These are phyloP conservation scores for Slavum lentiscoides DNA, from an alignment of 2,888 invertebrate genomes.

Conservation along the genomic window DNA sequence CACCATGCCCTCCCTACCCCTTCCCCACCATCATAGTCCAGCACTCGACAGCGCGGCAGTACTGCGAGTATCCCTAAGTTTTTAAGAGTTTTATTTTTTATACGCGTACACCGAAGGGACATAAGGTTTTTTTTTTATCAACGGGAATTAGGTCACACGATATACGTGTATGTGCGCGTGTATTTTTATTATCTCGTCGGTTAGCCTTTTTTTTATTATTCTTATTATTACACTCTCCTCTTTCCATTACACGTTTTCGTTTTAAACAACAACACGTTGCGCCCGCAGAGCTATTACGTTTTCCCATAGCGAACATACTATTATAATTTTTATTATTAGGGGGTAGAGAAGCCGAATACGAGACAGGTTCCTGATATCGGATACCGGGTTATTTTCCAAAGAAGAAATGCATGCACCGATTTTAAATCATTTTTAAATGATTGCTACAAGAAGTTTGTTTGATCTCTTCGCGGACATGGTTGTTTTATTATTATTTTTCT, in stretches of 20 bases:
- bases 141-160: constrained; percentile 25
- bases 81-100: constrained; percentile 19
- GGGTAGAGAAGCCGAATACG: too few species aligned
- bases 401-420: too few species aligned
- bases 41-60: neutral
- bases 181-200: neutral
- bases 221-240: constrained; percentile 5
- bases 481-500: too few species aligned
- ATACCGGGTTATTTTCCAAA: too few species aligned
- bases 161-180: neutral
- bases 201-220: constrained; percentile 28
- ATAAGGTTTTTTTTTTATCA: constrained; percentile 19
- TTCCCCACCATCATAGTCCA: neutral
- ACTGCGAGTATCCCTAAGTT: constrained; percentile 10
- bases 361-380: too few species aligned
- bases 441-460: too few species aligned
- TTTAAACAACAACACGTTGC: constrained; percentile 11
- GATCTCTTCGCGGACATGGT: too few species aligned
- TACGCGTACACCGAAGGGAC: neutral
- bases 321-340: too few species aligned
- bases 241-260: constrained; percentile 36
- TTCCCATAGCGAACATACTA: too few species aligned
- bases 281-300: neutral
- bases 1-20: too few species aligned
- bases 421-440: too few species aligned